Base-by-base conservation (phyloP, 2,888 invertebrate species). In the Synanthedon andrenaeformis region DNA sequence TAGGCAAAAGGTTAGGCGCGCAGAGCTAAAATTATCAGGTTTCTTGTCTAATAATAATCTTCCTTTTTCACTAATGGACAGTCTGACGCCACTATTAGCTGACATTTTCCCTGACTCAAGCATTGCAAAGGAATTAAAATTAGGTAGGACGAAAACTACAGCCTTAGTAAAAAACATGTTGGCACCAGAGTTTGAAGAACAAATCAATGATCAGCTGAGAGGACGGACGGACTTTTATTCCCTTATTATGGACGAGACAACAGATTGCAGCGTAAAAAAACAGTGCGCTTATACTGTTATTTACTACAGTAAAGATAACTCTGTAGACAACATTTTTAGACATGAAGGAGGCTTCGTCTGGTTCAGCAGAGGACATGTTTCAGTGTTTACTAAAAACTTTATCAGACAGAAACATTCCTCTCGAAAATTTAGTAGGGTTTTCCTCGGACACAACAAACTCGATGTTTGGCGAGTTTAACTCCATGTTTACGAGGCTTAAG, bases 401-500 rank as follows among this genome's bases (percentile, higher is more conserved):
- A 57, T 56, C 51, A 54, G 56, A 53, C 14, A 63, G 59, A 54
- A 51, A 57, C 54, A 68, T 63, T 58, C 63, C 59, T 52, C 56
- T 62, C 17, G 51, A 55, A 28, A 65, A 66, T 45, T 52, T 62
- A 54, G 54, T 61, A 49, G 67, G 67, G 5, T 68, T 68, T 60
- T 59, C 57, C 28, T 60, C 68, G 5, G 69, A 72, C 53, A 72
- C 67, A 3, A 61, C 63, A 3, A 68, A 67, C 57, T 59, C 59
- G 6, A 72, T 72, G 70, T 57, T 64, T 52, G 69, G 66, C 35
- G 54, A 58, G 58, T 52, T 57, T 51, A 23, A 51, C 41, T 63
- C 59, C 0, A 55, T 59, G 8, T 60, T 60, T 57, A 50, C 54
- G 45, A 50, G 23, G 13, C 28, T 60, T 3, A 57, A 56, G 53